Percentiles rank a stretch among this genome's conserved stretches.
phyloP scores from a whole-genome alignment of 2,888 invertebrate species.

The Furcula furcula region DNA sequence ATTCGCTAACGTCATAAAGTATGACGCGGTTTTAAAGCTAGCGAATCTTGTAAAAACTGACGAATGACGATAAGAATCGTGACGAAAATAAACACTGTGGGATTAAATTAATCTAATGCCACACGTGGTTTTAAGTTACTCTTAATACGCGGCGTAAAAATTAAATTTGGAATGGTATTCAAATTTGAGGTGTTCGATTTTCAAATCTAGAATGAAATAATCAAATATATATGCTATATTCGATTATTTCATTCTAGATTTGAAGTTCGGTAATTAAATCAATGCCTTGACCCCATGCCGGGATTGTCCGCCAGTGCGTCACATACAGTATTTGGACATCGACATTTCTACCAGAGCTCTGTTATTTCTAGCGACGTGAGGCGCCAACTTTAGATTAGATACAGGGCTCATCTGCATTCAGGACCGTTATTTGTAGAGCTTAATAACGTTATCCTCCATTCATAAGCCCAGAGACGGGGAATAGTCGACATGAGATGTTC shows the following conservation, averaged over 20 bases:
- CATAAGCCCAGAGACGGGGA: conserved; percentile 42
- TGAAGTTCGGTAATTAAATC: too few relatives aligned
- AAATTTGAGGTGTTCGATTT: too few relatives aligned
- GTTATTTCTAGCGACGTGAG: conserved; percentile 68
- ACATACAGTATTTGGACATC: conserved; percentile 56
- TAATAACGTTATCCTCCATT: conserved; percentile 60
- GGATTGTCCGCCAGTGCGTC: conserved; percentile 52
- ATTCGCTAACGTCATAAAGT: conserved; percentile 28
- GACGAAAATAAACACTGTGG: too few relatives aligned
- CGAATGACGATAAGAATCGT: conserved; percentile 3
- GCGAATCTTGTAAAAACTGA: conserved; percentile 1
- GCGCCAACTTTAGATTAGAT: conserved; percentile 70
- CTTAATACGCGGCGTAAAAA: too few relatives aligned
- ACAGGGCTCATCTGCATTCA: conserved; percentile 70
- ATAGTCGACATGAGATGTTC: conserved; percentile 19
- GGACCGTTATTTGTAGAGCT: conserved; percentile 62
- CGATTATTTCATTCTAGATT: too few relatives aligned
- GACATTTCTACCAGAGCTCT: conserved; percentile 62
- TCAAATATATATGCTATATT: too few relatives aligned
- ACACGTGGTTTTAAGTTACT: too few relatives aligned
- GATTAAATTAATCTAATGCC: too few relatives aligned
- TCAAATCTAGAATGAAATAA: too few relatives aligned
- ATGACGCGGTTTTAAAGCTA: conserved; percentile 20
- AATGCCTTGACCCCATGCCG: conserved; percentile 33
- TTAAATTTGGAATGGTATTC: too few relatives aligned